Percentiles rank a stretch among this genome's conserved stretches.
phyloP scores from a whole-genome alignment of 2,797 vertebrate genomes.

The Catamblyrhynchus diadema region DNA sequence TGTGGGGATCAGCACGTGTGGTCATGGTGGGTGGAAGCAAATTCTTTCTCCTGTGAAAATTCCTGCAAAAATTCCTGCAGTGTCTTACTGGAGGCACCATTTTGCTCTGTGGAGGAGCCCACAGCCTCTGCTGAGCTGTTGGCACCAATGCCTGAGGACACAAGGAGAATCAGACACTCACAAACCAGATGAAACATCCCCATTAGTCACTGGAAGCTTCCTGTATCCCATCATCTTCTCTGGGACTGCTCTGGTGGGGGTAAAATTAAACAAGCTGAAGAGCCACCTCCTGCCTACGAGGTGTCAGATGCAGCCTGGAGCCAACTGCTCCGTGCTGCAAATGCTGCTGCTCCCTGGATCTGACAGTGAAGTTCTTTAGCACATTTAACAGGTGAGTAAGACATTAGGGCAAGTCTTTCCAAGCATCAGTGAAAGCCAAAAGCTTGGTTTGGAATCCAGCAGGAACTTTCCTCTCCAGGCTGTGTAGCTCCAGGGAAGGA shows the following conservation, averaged over 20 bases:
- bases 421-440: constrained; percentile 50
- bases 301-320: background rate
- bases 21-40: background rate
- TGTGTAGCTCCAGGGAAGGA: constrained; percentile 32
- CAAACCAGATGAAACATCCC: background rate
- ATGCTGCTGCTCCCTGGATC: constrained; percentile 22
- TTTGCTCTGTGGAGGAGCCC: background rate
- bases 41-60: background rate
- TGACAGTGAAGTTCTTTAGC: constrained; percentile 41
- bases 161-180: background rate
- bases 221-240: background rate
- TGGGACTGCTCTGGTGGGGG: background rate
- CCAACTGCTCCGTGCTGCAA: background rate
- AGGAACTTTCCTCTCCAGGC: constrained; percentile 56
- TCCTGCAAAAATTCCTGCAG: background rate
- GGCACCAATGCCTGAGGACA: background rate
- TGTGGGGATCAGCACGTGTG: background rate
- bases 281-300: background rate
- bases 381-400: constrained; percentile 70
- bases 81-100: background rate
- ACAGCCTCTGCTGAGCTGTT: background rate
- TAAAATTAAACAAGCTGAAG: background rate
- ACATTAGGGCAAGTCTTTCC: constrained; percentile 64
- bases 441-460: constrained; percentile 62
- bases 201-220: background rate